These are phyloP conservation scores for Holcopasites calliopsidis DNA, from an alignment of 1,140 invertebrate genomes.

Conservation along the genomic window DNA sequence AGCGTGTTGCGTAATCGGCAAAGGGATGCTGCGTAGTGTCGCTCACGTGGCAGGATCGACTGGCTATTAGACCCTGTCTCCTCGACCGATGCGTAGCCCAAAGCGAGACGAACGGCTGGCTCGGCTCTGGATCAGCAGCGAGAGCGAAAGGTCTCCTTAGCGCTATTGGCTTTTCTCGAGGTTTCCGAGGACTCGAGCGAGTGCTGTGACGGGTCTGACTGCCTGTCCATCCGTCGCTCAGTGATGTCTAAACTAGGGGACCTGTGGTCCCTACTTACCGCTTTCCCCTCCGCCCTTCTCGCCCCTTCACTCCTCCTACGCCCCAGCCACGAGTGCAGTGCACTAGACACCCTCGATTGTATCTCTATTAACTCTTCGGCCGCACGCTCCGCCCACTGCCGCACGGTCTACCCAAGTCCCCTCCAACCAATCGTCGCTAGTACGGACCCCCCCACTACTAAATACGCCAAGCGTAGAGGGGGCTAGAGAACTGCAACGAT, in stretches of 20 bases:
- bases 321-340: constrained; percentile 69
- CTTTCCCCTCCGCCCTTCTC: constrained; percentile 68
- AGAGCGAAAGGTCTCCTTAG: constrained; percentile 33
- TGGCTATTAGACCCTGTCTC: neutral
- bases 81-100: neutral
- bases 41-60: constrained; percentile 12
- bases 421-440: neutral
- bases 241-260: constrained; percentile 80
- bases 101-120: constrained; percentile 43
- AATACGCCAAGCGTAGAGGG: constrained; percentile 43
- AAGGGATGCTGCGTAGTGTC: neutral
- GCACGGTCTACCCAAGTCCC: constrained; percentile 44
- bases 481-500: constrained; percentile 47
- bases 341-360: constrained; percentile 79
- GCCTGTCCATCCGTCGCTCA: constrained; percentile 79
- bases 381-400: constrained; percentile 69
- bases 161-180: constrained; percentile 70
- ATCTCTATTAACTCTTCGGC: constrained; percentile 78
- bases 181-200: constrained; percentile 75
- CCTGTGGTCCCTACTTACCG: constrained; percentile 75
- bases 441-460: constrained; percentile 55
- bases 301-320: constrained; percentile 74
- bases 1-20: neutral
- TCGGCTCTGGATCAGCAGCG: constrained; percentile 44
- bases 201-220: constrained; percentile 79